Percentiles rank a stretch among this genome's conserved stretches.
Evolutionary conservation across 2,113 vertebrate genomes (phyloP).

Genomic region (Chlorodrepanis virens): DNA sequence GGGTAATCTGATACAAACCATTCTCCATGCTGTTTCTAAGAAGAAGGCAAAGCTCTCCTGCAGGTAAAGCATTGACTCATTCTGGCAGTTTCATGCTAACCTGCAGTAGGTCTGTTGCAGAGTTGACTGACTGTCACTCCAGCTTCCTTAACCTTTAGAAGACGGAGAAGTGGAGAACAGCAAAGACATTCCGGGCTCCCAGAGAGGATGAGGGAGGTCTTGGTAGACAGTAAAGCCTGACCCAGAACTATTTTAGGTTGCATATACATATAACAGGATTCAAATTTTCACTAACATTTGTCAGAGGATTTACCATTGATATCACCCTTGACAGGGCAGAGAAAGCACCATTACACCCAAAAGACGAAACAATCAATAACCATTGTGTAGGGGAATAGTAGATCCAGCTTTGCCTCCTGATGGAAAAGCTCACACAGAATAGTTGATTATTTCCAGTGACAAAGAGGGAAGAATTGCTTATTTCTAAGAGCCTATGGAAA

Average conservation of each 20-base stretch:
- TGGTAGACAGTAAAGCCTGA: background rate
- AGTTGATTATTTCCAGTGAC: background rate
- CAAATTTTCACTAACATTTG: background rate
- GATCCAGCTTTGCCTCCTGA: background rate
- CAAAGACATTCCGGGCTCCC: background rate
- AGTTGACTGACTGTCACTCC: background rate
- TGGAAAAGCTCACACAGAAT: background rate
- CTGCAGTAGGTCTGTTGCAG: background rate
- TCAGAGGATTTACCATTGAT: background rate
- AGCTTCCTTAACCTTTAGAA: background rate
- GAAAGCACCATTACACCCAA: background rate
- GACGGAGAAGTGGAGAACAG: background rate
- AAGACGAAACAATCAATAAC: background rate
- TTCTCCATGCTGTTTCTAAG: background rate
- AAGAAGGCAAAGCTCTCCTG: background rate
- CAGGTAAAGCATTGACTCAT: accelerated
- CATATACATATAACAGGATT: background rate
- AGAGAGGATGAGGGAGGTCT: background rate
- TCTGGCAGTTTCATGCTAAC: background rate
- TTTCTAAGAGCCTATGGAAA: background rate
- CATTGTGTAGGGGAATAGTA: background rate
- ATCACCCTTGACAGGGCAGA: background rate
- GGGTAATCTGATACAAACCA: background rate
- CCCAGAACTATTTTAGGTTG: background rate
- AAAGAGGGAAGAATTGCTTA: background rate